Conservation (phyloP, 2,888 invertebrate genomes). For the Caradrina kadenii region DNA sequence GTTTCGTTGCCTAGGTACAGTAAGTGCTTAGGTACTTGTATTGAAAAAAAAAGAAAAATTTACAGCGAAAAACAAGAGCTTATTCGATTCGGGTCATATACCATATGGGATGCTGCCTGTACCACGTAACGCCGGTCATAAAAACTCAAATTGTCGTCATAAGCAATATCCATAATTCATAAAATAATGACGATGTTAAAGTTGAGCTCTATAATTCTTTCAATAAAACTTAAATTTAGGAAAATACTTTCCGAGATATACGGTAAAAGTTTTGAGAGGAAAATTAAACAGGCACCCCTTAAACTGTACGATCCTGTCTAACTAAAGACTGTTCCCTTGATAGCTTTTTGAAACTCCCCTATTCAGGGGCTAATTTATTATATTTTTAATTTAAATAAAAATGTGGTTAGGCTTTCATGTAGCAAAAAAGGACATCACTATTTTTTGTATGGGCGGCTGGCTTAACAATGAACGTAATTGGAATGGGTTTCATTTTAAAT, state of each 20-base stretch:
- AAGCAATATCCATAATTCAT: slow-evolving; percentile 52
- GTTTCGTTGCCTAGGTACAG: background rate
- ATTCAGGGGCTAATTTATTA: slow-evolving; percentile 60
- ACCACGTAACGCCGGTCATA: background rate
- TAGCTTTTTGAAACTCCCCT: slow-evolving; percentile 65
- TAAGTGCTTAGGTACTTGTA: background rate
- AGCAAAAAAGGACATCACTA: slow-evolving; percentile 15
- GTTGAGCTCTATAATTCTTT: slow-evolving; percentile 60
- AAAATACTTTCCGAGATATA: slow-evolving; percentile 63
- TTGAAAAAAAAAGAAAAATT: background rate
- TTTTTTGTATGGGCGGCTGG: slow-evolving; percentile 4
- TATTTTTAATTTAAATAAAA: slow-evolving; percentile 65
- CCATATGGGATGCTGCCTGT: background rate
- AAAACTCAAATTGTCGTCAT: slow-evolving; percentile 15
- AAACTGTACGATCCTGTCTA: slow-evolving; percentile 60
- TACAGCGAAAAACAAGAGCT: background rate
- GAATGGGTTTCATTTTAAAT: slow-evolving; percentile 27
- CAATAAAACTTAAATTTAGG: slow-evolving; percentile 64
- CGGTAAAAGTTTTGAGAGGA: slow-evolving; percentile 64
- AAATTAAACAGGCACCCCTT: slow-evolving; percentile 63
- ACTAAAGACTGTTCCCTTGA: slow-evolving; percentile 62
- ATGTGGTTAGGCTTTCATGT: slow-evolving; percentile 31
- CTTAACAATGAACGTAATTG: slow-evolving; percentile 22
- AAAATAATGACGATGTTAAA: slow-evolving; percentile 58
- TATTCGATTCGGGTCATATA: background rate